These are phyloP conservation scores for Tyria jacobaeae DNA, from an alignment of 2,888 invertebrate species.

Conservation along the genomic window DNA sequence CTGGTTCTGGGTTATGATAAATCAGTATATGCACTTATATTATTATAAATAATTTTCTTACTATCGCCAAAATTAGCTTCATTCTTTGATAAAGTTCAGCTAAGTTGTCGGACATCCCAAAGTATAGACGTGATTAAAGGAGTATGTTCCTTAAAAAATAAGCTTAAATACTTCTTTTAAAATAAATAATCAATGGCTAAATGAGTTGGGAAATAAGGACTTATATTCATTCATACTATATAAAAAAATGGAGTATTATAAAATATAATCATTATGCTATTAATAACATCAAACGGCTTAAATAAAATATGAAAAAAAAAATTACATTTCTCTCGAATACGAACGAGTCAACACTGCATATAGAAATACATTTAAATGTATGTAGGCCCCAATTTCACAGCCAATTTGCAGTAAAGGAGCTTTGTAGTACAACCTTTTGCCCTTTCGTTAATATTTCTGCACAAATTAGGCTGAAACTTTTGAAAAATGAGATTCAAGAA, in stretches of 20 bases:
- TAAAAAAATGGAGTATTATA: background rate
- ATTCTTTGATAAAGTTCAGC: too few species aligned
- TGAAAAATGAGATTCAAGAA: conserved; percentile 33
- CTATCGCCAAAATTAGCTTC: too few species aligned
- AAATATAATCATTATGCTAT: background rate
- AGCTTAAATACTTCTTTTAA: too few species aligned
- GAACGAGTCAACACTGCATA: conserved; percentile 37
- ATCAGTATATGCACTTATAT: too few species aligned
- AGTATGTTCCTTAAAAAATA: too few species aligned
- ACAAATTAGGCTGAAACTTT: conserved; percentile 44
- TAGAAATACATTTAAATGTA: conserved; percentile 29
- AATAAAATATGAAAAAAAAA: conserved; percentile 6
- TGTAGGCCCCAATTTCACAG: conserved; percentile 49
- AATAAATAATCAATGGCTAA: too few species aligned
- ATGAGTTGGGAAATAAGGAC: too few species aligned
- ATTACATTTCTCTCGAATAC: conserved; percentile 25
- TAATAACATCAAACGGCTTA: background rate
- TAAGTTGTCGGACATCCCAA: too few species aligned
- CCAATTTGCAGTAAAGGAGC: conserved; percentile 53
- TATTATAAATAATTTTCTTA: too few species aligned
- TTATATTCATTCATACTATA: too few species aligned
- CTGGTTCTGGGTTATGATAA: too few species aligned
- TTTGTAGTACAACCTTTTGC: conserved; percentile 36
- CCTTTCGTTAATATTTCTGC: conserved; percentile 37
- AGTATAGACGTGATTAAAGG: too few species aligned